Evolutionary conservation across 2,113 vertebrate genomes (phyloP), one percentile per base, ranked within the genome.

Genomic region (Forbesichthys agassizii): DNA sequence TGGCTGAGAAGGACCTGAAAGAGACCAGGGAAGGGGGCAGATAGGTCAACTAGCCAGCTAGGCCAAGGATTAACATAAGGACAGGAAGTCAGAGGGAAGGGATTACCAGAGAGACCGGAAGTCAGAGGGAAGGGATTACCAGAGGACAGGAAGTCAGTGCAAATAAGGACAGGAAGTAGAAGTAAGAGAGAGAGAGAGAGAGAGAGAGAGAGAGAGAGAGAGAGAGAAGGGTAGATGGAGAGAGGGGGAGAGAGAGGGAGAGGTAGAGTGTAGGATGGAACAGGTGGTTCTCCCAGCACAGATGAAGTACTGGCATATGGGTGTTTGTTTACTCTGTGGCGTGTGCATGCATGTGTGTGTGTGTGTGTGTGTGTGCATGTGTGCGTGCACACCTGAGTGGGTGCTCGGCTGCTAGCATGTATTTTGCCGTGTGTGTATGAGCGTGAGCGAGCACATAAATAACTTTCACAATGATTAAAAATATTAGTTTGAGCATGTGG

Each of bases 1-100:
- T 99, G 98, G 87, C 98, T 99, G 46, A 99, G 90, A 84, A 99
- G 94, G 66, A 99, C 97, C 98, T 99, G 88, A n/a, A 69, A 87
- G 47, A 88, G 69, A 77, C 27, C 79, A 85, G 63, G 81, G 69
- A 56, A 18, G 51, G 51, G 51, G n/a, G 1, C 72, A 76, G 61
- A 75, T 48, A 71, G 58, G 48, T 78, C 9, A 83, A n/a, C 1
- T 52, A 1, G 57, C 53, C 12, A 3, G 13, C 65, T 48, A 0
- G 57, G 60, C 11, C 61, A 13, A 55, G 51, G 69, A 84, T 75
- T 56, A 83, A 66, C 61, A 59, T 33, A 53, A 51, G 49, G 68
- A 46, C 11, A 49, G 36, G 33, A 33, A 66, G 56, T 66, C 42
- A 64, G 79, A 53, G 56, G 56, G 56, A 13, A 33, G 14, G 2